Base-by-base conservation (phyloP, 2,797 vertebrate species). In the Basileuterus tristriatus region DNA sequence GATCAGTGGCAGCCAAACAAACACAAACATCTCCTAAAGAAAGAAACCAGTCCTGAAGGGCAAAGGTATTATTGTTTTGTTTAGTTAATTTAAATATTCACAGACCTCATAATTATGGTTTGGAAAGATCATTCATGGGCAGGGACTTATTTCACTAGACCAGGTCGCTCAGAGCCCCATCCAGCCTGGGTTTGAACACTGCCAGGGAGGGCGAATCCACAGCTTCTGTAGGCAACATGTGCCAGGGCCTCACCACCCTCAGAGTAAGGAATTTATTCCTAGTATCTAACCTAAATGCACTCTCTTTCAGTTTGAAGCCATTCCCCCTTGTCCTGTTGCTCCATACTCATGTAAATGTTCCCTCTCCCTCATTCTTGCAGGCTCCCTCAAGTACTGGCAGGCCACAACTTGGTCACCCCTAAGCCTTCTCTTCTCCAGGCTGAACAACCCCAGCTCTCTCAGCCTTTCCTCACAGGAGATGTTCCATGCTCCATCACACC, bases 381-480 rank as follows among this genome's bases (percentile, higher is more conserved):
- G 11, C 6, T n/a, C 10, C 32, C 6, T 69, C 4, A 26, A 15
- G 49, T 26, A 63, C 10, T 18, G 29, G 23, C 76, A 63, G 6
- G 8, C 14, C 32, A 15, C n/a, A 63, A 0, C 17, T 34, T 41
- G 23, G 24, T 50, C 29, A n/a, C 9, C 6, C 8, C 4, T 56
- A 63, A 50, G 20, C 16, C 27, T 10, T 24, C 5, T 49, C 27
- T 56, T 76, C 19, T 44, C 17, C n/a, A 58, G 14, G 29, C 5
- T 64, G 37, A 58, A 12, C 14, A 50, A 58, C 13, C 10, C 44
- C 37, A 50, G 1, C 9, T 50, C 8, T 44, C 20, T 34, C 37
- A 63, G 17, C 14, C 14, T 56, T 24, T 62, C 19, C 5, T 55
- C 32, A 37, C 0, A 49, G 23, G 5, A 68, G 12, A 26, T 0